Conservation (phyloP, 2,888 invertebrate species). For the Agrotis puta region DNA sequence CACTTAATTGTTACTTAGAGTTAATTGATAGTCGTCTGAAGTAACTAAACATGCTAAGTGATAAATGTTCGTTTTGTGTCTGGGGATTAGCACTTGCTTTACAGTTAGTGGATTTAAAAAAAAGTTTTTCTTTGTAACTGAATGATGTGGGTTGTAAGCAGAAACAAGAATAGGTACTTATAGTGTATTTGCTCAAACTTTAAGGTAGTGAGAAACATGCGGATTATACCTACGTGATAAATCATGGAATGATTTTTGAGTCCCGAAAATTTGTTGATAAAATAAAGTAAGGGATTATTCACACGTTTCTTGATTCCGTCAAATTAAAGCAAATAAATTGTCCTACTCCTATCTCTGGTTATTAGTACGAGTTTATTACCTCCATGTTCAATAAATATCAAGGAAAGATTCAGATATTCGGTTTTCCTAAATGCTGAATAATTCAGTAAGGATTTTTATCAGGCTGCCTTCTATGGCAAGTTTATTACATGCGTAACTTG, state of each 20-base stretch:
- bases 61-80: not conserved
- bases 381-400: not conserved
- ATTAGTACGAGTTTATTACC: not conserved
- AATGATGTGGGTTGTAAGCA: not conserved
- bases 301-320: too few relatives aligned
- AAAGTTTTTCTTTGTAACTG: not conserved
- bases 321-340: too few relatives aligned
- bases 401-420: slow-evolving; percentile 9
- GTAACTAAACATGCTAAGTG: not conserved
- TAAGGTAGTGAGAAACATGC: too few relatives aligned
- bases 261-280: too few relatives aligned
- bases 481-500: slow-evolving; percentile 30
- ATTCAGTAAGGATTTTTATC: slow-evolving; percentile 34
- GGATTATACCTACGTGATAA: too few relatives aligned
- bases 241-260: too few relatives aligned
- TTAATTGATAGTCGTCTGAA: too few relatives aligned
- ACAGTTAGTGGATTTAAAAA: not conserved
- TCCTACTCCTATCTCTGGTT: too few relatives aligned
- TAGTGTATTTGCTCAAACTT: too few relatives aligned
- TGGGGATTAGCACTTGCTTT: not conserved
- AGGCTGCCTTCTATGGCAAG: slow-evolving; percentile 19
- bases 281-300: too few relatives aligned
- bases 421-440: slow-evolving; percentile 35
- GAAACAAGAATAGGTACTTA: too few relatives aligned
- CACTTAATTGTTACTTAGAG: not conserved